Base-by-base conservation (phyloP, 2,797 vertebrate genomes). In the Diplodus puntazzo region DNA sequence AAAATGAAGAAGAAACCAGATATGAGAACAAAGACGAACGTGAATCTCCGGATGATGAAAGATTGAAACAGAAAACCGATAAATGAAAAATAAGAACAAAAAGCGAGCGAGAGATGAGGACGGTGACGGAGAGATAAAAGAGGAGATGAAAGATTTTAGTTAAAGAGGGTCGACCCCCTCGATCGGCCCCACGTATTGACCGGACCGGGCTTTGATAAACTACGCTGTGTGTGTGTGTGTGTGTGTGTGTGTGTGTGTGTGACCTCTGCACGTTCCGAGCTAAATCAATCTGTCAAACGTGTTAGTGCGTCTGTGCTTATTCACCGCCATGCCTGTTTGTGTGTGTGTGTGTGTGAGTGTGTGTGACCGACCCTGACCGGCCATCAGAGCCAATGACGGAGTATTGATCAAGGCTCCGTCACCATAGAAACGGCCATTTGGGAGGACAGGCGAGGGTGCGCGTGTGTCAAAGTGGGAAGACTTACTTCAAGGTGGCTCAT, bases 401-500 rank as follows among this genome's bases (percentile, higher is more conserved):
- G 91, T 92, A 94, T 94, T 90, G 94, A 95, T 94, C 93, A 92
- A 91, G 90, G 84, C 84, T 89, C 74, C 27, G 93, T 95, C 83
- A 54, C 91, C 88, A 93, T 94, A 78, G 93, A 92, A 91, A 94
- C 94, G 85, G 91, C 91, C 89, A 82, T 92, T 92, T 85, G 89
- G 91, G 88, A 90, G 77, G 87, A 92, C 86, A 85, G 77, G 81
- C 75, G 81, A 86, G 83, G 79, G 88, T 86, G 87, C 70, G 85
- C 25, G 67, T 85, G 87, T 92, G 91, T 92, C 89, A 88, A 81
- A 90, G 83, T 87, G 88, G 88, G 84, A 92, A 92, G 89, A 87
- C 91, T 91, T 88, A 91, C 90, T 91, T 89, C 90, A 90, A 92
- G 92, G 90, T 90, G 90, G 89, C 88, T 85, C 84, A 72, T 88